Base-by-base conservation (phyloP, 2,888 invertebrate genomes). In the Eupsilia transversa region DNA sequence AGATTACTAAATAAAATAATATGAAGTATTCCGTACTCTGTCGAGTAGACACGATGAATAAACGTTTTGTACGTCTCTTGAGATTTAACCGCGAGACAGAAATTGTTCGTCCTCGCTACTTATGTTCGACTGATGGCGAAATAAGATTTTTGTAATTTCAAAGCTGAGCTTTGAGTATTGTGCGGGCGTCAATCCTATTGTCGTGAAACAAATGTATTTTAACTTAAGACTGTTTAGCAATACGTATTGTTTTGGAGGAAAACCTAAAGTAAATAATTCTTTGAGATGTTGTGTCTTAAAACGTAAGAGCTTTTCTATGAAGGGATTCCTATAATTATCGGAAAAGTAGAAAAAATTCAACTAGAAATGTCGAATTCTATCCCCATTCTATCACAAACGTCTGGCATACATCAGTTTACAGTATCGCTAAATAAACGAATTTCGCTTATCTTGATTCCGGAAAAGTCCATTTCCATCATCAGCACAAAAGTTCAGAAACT, bases 131-230 rank as follows among this genome's bases (percentile, higher is more conserved):
- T 82, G 74, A 69, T 72, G 74, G 75, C 43, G 72, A 82, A 86
- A 86, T 84, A 85, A 84, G 86, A 86, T 83, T 86, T 82, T 83
- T 83, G 80, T 80, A 82, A 84, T 87, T 86, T 80, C 52, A 75
- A 85, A 80, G 78, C 83, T 79, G 52, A 81, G 73, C 86, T 81
- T 84, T 82, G 69, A 83, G 73, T 83, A 69, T 72, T 82, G 77
- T 81, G 59, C 65, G 72, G 67, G 75, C 59, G 79, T 79, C 81
- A 86, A 83, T 83, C 74, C 69, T 73, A 79, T 78, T 79, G 77
- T 74, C 57, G 41, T 61, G 38, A 71, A 72, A 74, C 63, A 82
- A 64, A 85, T 71, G 54, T 73, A 56, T 78, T 67, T 71, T 63
- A 54, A 49, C 41, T 71, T 67, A 23, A 33, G 43, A 33, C 33